These are phyloP conservation scores for Pipistrellus pygmaeus DNA, from an alignment of 2,797 vertebrate genomes.

Conservation along the genomic window DNA sequence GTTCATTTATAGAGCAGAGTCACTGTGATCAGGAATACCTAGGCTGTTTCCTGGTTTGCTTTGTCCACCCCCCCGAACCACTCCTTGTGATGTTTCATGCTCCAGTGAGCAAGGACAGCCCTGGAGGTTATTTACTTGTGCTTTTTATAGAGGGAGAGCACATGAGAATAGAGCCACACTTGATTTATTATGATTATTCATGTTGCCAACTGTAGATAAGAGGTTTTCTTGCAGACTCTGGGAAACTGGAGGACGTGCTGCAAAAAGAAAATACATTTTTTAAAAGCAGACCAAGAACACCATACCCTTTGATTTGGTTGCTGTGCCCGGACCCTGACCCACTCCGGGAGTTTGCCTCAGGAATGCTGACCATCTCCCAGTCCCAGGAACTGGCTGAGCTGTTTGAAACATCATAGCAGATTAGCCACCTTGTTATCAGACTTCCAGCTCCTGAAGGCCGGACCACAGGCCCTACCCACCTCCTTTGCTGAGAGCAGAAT, in stretches of 20 bases:
- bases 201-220: background rate
- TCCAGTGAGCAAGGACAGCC: background rate
- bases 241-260: background rate
- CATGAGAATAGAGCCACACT: background rate
- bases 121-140: conserved; percentile 14
- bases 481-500: background rate
- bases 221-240: background rate
- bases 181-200: background rate
- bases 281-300: background rate
- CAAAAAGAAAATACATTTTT: background rate
- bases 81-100: background rate
- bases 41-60: background rate
- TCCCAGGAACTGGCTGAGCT: background rate
- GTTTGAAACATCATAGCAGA: background rate
- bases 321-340: background rate
- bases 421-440: background rate
- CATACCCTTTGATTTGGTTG: background rate
- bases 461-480: background rate
- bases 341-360: background rate
- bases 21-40: background rate
- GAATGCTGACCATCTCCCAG: background rate
- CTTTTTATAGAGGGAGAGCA: background rate
- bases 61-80: background rate
- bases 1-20: too few species aligned
- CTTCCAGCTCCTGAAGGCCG: background rate